Evolutionary conservation across 2,113 vertebrate species (phyloP).

Genomic region (Spea multiplicata): DNA sequence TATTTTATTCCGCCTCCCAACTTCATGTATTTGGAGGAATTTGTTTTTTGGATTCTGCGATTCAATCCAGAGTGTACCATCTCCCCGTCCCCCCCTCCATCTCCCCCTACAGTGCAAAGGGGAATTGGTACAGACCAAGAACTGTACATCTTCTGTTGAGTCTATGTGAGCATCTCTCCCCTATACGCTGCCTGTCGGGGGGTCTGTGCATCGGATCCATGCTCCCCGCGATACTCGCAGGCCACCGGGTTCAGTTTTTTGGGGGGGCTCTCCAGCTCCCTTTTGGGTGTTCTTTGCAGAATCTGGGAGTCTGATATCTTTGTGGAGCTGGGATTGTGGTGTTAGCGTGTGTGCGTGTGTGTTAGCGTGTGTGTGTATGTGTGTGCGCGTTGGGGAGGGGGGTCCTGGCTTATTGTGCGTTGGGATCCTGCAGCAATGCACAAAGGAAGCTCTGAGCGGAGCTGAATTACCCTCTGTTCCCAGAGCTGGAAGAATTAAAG

Average conservation of each 20-base stretch:
- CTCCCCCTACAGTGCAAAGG: conserved; percentile 14
- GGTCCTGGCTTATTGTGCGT: conserved; percentile 5
- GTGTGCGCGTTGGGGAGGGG: background rate
- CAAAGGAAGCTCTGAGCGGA: conserved; percentile 46
- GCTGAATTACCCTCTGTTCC: conserved; percentile 42
- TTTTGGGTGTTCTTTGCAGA: background rate
- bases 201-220: background rate
- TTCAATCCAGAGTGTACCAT: conserved; percentile 34
- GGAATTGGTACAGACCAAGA: conserved; percentile 25
- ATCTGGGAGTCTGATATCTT: background rate
- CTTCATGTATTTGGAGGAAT: conserved; percentile 6
- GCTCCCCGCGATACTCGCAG: background rate
- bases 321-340: background rate
- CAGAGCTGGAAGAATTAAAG: conserved; percentile 46
- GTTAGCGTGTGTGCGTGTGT: conserved; percentile 8
- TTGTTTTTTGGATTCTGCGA: conserved; percentile 28
- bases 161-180: conserved; percentile 14
- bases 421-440: conserved; percentile 34
- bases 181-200: conserved; percentile 26
- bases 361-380: too few species aligned
- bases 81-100: background rate
- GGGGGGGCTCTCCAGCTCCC: background rate
- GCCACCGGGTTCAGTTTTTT: background rate
- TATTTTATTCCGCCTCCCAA: too few species aligned
- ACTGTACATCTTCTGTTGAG: conserved; percentile 28